phyloP scores from a whole-genome alignment of 2,797 vertebrate genomes.

The Todus mexicanus region DNA sequence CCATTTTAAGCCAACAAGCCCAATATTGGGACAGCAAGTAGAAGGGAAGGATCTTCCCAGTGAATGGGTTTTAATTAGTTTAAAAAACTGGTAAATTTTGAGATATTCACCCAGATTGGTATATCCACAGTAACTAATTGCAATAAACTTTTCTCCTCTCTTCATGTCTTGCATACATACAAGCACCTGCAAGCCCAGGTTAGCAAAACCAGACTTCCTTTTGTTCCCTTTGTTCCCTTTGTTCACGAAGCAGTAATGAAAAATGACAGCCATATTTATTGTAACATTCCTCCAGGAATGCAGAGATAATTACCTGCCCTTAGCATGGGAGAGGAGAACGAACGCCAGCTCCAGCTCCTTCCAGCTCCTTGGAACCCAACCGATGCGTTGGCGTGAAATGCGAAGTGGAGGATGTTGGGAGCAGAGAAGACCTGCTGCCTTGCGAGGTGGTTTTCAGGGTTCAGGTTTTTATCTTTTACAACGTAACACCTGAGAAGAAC shows the following conservation, averaged over 20 bases:
- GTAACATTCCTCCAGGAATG: conserved; percentile 62
- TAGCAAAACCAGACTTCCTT: conserved; percentile 36
- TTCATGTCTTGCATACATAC: neutral
- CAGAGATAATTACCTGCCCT: conserved; percentile 63
- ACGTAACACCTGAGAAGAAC: neutral
- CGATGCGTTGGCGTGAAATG: accelerated
- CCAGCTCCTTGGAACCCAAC: conserved; percentile 13
- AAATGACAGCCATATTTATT: conserved; percentile 70
- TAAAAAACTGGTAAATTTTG: neutral
- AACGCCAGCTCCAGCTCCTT: neutral
- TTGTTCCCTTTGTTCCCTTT: conserved; percentile 68
- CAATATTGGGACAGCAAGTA: neutral
- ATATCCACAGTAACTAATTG: neutral
- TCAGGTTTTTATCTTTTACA: neutral
- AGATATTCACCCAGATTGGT: neutral
- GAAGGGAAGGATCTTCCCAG: neutral
- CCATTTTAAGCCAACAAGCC: neutral
- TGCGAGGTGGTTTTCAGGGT: neutral
- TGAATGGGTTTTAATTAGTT: neutral
- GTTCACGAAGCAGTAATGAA: conserved; percentile 55
- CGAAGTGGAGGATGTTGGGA: neutral
- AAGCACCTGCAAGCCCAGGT: neutral
- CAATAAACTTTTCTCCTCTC: neutral
- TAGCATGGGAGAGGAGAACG: conserved; percentile 1
- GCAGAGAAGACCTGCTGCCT: neutral